These are phyloP conservation scores for Pectinophora gossypiella DNA, from an alignment of 1,140 invertebrate genomes.

Conservation along the genomic window DNA sequence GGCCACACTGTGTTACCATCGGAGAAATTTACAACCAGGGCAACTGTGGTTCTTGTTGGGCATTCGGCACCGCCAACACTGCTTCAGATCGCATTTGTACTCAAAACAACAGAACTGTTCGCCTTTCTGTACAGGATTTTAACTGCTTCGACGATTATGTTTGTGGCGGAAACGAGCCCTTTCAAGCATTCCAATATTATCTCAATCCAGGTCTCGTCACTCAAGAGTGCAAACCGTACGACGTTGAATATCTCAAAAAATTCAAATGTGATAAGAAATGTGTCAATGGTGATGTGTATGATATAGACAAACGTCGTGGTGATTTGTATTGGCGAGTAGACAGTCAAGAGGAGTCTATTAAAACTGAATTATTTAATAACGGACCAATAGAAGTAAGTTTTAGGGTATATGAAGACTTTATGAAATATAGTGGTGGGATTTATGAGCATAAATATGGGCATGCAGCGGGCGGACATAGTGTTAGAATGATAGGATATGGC, in stretches of 20 bases:
- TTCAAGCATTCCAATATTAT: conserved; percentile 75
- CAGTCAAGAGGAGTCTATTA: conserved; percentile 21
- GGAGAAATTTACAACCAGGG: conserved; percentile 83
- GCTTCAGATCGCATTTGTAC: conserved; percentile 93
- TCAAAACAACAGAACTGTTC: conserved; percentile 81
- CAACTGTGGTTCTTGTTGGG: conserved; percentile 81
- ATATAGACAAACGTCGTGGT: conserved; percentile 85
- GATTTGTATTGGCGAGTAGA: conserved; percentile 80
- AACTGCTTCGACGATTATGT: conserved; percentile 87
- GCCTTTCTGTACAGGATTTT: conserved; percentile 84
- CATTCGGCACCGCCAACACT: conserved; percentile 90
- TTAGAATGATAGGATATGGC: not conserved
- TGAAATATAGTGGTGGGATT: not conserved
- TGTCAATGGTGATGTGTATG: conserved; percentile 78
- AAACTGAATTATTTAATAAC: not conserved
- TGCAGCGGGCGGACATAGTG: not conserved
- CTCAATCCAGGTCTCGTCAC: conserved; percentile 82
- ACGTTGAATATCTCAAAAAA: conserved; percentile 71
- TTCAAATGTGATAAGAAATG: conserved; percentile 85
- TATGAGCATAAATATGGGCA: not conserved
- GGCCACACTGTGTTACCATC: conserved; percentile 88
- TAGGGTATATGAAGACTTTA: not conserved
- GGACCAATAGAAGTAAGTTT: not conserved
- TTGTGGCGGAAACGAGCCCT: conserved; percentile 84
- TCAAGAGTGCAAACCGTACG: conserved; percentile 81